Evolutionary conservation across 1,140 invertebrate species (phyloP), one percentile per base, ranked within the genome.

Genomic region (Temnothorax longispinosus): DNA sequence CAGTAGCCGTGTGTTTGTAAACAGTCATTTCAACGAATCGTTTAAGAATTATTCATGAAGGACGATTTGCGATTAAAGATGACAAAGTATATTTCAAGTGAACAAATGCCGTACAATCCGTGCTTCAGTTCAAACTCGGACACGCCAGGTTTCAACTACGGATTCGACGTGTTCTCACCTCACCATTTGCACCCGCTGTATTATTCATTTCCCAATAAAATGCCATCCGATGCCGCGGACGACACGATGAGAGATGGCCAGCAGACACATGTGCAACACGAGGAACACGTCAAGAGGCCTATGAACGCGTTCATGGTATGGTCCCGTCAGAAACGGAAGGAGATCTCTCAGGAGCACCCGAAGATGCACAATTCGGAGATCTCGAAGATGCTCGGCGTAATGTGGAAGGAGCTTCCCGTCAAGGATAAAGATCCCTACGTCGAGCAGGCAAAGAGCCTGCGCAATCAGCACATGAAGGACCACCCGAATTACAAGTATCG

Each of bases 271-370:
- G 11, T 5, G 11, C n/a, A 21, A 15, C n/a, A 50, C 2, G 65
- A 50, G 93, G 3, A 8, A 35, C 94, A 97, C 13, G 99, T 99
- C 18, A 99, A 99, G 95, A 96, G 99, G 58, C 99, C 99, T 0
- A 99, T 99, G 99, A 99, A 99, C 96, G 99, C 99, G 8, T 99
- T 99, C 95, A 99, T 99, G 99, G 99, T 99, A 10, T 99, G 99
- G 99, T 99, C 99, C 3, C 96, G 99, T 0, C 99, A 99, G 0
- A 99, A 99, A 94, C 96, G 99, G 69, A 96, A 99, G 86, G 99
- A 99, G 96, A 99, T 99, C 98, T 99, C 99, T 0, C 98, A 99
- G 90, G 99, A 99, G 92, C 99, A 99, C 95, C 99, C 99, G 0
- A 99, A 99, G 96, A 99, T 99, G 99, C 99, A 99, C 95, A 99